Base-by-base conservation (phyloP, 2,888 invertebrate species). In the Chydorus sphaericus region DNA sequence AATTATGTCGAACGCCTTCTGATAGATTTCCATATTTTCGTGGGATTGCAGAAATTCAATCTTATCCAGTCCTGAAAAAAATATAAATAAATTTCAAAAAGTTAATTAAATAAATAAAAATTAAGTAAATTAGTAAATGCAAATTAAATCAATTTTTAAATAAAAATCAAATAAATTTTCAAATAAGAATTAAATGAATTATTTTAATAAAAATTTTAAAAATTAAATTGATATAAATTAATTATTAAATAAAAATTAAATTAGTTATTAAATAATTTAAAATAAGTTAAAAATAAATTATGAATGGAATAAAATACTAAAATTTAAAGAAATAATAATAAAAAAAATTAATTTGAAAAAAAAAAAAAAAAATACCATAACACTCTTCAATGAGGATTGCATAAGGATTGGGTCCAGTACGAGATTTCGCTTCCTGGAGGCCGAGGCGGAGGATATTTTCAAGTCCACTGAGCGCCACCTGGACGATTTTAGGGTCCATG, bases 31-130 rank as follows among this genome's bases (percentile, higher is more conserved):
- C 70, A 88, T 80, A 68, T 96, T 96, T 70, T 93, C 90, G 70
- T 97, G 94, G 48, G 92, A 91, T 71, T 97, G 96, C 54, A 97
- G 76, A 72, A 89, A 96, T 73, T 97, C 96, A 62, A 97, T 93
- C 76, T 96, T 96, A 70, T 97, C 96, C 69, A 97, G 76, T 67
- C 96, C 91, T 90, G 67, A 16, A 71, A 64, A 59, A 50, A 60
- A 58, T 54, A 58, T 44, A 49, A 33, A 60, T 36, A 33, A 37
- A 51, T 18, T 10, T 30, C 18, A n/a, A 39, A 31, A 57, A 16
- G 8, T 10, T 30, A 50, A 10, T 26, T 7, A 26, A 50, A 50
- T 11, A 4, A 29, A 29, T 7, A 18, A 4, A 23, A 31, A 29
- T 30, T 14, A 7, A 8, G n/a, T 50, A 29, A 31, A 14, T 3